Evolutionary conservation across 2,797 vertebrate species (phyloP), one percentile per base, ranked within the genome.

Genomic region (Oryzias dopingdopingensis): DNA sequence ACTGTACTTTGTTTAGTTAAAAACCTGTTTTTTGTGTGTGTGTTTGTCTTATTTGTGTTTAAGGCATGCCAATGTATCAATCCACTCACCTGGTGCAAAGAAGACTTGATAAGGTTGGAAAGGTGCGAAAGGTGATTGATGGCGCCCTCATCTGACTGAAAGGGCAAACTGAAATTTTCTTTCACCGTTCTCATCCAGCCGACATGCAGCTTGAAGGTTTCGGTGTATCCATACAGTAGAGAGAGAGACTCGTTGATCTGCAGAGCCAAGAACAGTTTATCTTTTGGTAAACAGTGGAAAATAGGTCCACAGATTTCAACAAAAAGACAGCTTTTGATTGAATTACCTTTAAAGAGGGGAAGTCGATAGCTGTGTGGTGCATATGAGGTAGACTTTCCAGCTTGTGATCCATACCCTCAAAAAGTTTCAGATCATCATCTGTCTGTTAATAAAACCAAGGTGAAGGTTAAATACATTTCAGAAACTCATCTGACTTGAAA

Each of bases 191-290:
- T 72, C 44, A 91, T 18, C 90, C 90, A 91, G 41, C 88, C 62
- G 0, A 84, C 15, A 6, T 91, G 88, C 5, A 81, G 37, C 22
- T 45, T 59, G 69, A 87, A 88, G 46, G 71, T 54, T 48, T 76
- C 63, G 0, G 68, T 41, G 56, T 74, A 53, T 0, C 5, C 46
- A 0, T 62, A 63, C 32, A 92, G 70, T 64, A 78, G 59, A 13
- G 66, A 47, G 3, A 91, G 69, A 0, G 86, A 82, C 56, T 76
- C 54, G 1, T 86, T 87, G 4, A 72, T 17, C 91, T 92, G 80
- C 6, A 48, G 62, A 32, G 14, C 49, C 43, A 42, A 18, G 4
- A 43, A 57, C n/a, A 18, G 14, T 15, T 5, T 1, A 4, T 13
- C 6, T 14, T 13, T 45, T 4, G 46, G 6, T n/a, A 0, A 2